Percentiles rank a stretch among this genome's conserved stretches.
phyloP scores from a whole-genome alignment of 2,797 vertebrate species.

The Masticophis lateralis region DNA sequence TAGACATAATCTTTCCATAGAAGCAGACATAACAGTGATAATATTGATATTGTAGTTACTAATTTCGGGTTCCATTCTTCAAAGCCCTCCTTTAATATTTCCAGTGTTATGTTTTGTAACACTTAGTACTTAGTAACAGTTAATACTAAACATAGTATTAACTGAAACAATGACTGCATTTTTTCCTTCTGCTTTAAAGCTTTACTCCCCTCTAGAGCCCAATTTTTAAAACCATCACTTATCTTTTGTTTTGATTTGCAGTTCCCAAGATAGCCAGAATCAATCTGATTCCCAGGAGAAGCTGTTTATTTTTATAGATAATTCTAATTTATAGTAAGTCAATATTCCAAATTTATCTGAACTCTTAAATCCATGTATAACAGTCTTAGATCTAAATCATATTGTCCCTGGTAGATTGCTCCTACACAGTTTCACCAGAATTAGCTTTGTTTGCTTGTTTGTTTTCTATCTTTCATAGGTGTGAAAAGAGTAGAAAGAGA shows the following conservation, averaged over 20 bases:
- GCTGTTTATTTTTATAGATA: background rate
- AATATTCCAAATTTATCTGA: background rate
- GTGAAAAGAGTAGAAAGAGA: background rate
- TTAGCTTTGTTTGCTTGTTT: background rate
- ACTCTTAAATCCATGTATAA: background rate
- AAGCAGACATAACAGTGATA: background rate
- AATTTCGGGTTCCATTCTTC: background rate
- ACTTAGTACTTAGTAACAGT: no score
- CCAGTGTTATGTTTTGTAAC: background rate
- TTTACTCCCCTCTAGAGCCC: background rate
- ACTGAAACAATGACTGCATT: background rate
- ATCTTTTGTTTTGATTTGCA: background rate
- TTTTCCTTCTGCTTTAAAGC: background rate
- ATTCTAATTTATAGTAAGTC: background rate
- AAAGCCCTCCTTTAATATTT: background rate
- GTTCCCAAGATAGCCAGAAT: background rate
- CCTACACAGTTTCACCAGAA: background rate
- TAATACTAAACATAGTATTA: no score
- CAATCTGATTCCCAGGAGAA: background rate
- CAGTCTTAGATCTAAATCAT: background rate
- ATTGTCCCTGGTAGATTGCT: background rate
- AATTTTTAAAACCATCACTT: background rate
- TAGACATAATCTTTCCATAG: background rate
- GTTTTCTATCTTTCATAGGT: background rate
- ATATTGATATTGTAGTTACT: background rate